A percentile compares a stretch with the other conserved stretches of the same genome.
Evolutionary conservation across 35 echinoderm and acorn worm genomes (phyloP).

Genomic region (Strongylocentrotus purpuratus): DNA sequence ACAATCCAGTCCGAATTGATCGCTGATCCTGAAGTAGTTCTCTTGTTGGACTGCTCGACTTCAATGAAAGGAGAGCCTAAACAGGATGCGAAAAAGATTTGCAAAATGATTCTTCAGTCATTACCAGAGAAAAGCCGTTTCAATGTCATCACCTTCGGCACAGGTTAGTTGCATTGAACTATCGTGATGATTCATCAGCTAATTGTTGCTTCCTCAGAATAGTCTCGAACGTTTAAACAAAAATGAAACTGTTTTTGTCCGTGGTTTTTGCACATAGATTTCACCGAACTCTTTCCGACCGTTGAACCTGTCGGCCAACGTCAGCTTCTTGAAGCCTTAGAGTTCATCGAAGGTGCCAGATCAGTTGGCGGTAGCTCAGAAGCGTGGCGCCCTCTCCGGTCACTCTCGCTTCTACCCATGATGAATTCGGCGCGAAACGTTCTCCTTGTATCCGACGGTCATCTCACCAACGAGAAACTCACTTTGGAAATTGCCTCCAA

Average conservation of each 20-base stretch:
- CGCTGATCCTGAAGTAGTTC: slow-evolving; percentile 60
- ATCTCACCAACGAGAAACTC: slow-evolving; percentile 73
- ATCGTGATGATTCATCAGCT: too few relatives aligned
- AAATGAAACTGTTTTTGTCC: background rate
- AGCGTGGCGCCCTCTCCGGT: slow-evolving; percentile 86
- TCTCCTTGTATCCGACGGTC: slow-evolving; percentile 84
- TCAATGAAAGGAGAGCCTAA: slow-evolving; percentile 62
- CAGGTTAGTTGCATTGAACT: slow-evolving; percentile 38
- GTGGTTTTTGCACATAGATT: slow-evolving; percentile 53
- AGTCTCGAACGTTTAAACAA: too few relatives aligned
- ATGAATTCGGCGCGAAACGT: slow-evolving; percentile 63
- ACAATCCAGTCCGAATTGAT: slow-evolving; percentile 35
- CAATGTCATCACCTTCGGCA: slow-evolving; percentile 71
- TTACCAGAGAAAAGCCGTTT: slow-evolving; percentile 54
- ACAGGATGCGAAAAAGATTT: slow-evolving; percentile 57
- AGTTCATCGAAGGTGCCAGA: slow-evolving; percentile 59
- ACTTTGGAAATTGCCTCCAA: slow-evolving; percentile 49
- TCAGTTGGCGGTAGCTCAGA: slow-evolving; percentile 77
- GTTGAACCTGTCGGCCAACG: slow-evolving; percentile 18
- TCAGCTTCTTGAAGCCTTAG: slow-evolving; percentile 35
- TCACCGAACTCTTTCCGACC: slow-evolving; percentile 73
- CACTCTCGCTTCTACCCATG: slow-evolving; percentile 62
- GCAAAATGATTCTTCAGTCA: slow-evolving; percentile 50
- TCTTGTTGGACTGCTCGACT: slow-evolving; percentile 68
- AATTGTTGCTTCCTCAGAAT: too few relatives aligned